These are phyloP conservation scores for Gulo gulo DNA, from an alignment of 2,113 vertebrate genomes.

Conservation along the genomic window DNA sequence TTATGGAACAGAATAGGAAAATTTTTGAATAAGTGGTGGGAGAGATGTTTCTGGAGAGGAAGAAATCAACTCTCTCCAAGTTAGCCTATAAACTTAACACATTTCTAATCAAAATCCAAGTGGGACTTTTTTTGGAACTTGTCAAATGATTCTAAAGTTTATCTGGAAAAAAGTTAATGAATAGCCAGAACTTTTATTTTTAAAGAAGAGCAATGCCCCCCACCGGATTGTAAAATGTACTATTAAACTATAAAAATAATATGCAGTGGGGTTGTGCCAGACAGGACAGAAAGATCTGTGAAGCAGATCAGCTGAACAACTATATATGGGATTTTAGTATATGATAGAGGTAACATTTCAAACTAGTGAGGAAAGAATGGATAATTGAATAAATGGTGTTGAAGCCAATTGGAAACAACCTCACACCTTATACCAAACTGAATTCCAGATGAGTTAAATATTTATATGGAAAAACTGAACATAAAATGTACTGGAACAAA, in stretches of 20 bases:
- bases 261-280: background rate
- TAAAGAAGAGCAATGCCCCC: background rate
- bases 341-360: background rate
- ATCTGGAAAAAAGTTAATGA: constrained; percentile 50
- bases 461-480: constrained; percentile 47
- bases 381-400: background rate
- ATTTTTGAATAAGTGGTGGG: background rate
- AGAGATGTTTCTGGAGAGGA: background rate
- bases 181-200: background rate
- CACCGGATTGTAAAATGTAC: background rate
- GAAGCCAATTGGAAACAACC: background rate
- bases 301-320: background rate
- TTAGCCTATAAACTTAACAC: constrained; percentile 36
- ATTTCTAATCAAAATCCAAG: constrained; percentile 20
- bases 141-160: constrained; percentile 35
- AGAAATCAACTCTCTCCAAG: background rate
- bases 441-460: constrained; percentile 42
- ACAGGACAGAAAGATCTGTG: background rate
- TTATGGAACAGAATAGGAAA: background rate
- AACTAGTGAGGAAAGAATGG: background rate
- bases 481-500: constrained; percentile 30
- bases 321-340: background rate
- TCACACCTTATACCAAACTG: background rate
- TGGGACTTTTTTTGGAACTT: background rate
- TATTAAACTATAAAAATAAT: constrained; percentile 30